Percentiles rank a stretch among this genome's conserved stretches.
Evolutionary conservation across 2,888 invertebrate species (phyloP).

Genomic region (Furcula furcula): DNA sequence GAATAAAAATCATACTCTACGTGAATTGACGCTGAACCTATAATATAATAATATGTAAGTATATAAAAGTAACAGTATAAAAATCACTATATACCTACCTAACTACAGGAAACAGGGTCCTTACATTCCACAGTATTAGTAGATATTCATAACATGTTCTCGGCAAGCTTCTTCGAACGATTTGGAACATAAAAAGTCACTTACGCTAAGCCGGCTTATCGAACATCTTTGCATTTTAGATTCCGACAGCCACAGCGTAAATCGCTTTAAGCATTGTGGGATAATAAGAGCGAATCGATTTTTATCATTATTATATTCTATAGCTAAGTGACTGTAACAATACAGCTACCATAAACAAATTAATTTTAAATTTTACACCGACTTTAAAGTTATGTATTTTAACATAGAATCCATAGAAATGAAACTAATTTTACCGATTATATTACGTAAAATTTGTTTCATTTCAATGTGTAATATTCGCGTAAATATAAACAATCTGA

Average conservation of each 20-base stretch:
- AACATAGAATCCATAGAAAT: neutral
- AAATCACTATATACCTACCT: too few relatives aligned
- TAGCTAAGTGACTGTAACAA: too few relatives aligned
- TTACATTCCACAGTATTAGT: slow-evolving; percentile 6
- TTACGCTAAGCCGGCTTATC: slow-evolving; percentile 35
- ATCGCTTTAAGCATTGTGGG: slow-evolving; percentile 1
- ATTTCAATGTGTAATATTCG: neutral
- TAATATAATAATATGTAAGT: too few relatives aligned
- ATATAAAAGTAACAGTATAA: too few relatives aligned
- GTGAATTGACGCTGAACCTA: too few relatives aligned
- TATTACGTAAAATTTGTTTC: too few relatives aligned
- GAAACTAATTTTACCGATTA: neutral
- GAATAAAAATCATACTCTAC: too few relatives aligned
- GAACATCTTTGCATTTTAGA: slow-evolving; percentile 16
- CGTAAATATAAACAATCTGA: too few relatives aligned
- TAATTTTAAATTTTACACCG: neutral
- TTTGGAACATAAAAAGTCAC: slow-evolving; percentile 45
- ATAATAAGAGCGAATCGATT: neutral
- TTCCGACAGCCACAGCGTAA: slow-evolving; percentile 8
- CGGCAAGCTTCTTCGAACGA: slow-evolving; percentile 26
- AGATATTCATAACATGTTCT: slow-evolving; percentile 32
- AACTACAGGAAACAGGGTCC: too few relatives aligned
- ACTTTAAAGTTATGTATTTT: neutral
- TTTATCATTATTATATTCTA: neutral
- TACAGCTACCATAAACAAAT: too few relatives aligned